These are phyloP conservation scores for Pterocles gutturalis DNA, from an alignment of 2,113 vertebrate genomes.

Conservation along the genomic window DNA sequence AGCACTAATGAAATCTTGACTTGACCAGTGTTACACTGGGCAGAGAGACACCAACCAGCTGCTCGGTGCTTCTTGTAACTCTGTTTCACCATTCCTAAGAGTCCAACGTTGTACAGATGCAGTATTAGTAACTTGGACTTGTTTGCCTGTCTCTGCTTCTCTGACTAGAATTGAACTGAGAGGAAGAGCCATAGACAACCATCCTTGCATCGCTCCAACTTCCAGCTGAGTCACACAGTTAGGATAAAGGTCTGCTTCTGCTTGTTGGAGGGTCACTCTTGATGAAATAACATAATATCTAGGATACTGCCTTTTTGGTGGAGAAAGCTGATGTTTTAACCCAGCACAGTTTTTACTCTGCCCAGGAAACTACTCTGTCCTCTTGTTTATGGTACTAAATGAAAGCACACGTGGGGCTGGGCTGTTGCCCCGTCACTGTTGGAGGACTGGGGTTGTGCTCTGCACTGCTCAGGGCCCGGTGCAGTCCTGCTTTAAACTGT, in stretches of 20 bases:
- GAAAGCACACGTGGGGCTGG: not conserved
- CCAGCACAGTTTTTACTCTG: not conserved
- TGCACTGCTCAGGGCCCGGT: not conserved
- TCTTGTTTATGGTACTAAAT: not conserved
- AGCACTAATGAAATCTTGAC: not conserved
- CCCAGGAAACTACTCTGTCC: not conserved
- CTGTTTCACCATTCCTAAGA: not conserved
- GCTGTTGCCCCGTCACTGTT: not conserved
- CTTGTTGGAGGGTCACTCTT: rapidly evolving
- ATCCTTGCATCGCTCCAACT: rapidly evolving
- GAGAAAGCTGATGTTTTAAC: not conserved
- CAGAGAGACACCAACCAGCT: not conserved
- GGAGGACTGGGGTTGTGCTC: not conserved
- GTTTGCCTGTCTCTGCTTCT: not conserved
- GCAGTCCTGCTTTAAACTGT: not conserved
- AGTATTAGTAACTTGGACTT: not conserved
- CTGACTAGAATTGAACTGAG: not conserved
- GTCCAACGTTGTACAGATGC: rapidly evolving
- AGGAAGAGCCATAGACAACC: not conserved
- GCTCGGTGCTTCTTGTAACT: rapidly evolving
- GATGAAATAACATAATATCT: not conserved
- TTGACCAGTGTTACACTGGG: not conserved
- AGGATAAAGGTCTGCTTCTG: not conserved
- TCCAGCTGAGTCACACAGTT: not conserved
- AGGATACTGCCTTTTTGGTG: not conserved